Evolutionary conservation across 2,888 invertebrate genomes (phyloP), one percentile per base, ranked within the genome.

Genomic region (Mycogona germanica): DNA sequence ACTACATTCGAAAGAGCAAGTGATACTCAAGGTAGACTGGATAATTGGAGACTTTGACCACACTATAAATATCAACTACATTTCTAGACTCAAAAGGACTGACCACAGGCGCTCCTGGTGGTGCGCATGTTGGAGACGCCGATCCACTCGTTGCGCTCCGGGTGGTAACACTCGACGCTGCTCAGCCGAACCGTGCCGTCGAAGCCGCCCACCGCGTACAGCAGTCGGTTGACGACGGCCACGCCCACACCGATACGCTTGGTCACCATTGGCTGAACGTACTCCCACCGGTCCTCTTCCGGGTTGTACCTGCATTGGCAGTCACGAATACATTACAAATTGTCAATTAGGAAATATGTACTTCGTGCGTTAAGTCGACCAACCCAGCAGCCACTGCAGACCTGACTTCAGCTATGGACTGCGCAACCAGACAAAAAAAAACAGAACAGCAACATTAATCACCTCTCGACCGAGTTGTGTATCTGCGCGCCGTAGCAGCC

Each of bases 131-230:
- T 73, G 17, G 84, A 77, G 57, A 89, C 78, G 66, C 81, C 78
- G 1, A 79, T 81, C 93, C 93, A 93, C 63, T 81, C 79, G 67
- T 92, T 82, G 67, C 86, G 85, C 72, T 93, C 93, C 0, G 93
- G 92, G 69, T 92, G 87, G 71, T 92, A 93, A 70, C 89, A 87
- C 73, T 93, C 93, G 1, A 82, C 87, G 32, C 84, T 82, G 61
- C 75, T 76, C 55, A 89, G 75, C 30, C 92, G 76, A 28, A 82
- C 75, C 17, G 74, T 74, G 25, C 93, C 92, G 71, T 93, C 87
- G 68, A 84, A 92, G 0, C 92, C 92, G 48, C 92, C 92, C 45
- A 89, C 83, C 0, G 91, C 91, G 70, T 71, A 74, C 81, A 65
- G 81, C 78, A 62, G 82, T 79, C 76, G 64, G 61, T 75, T 75